These are phyloP conservation scores for Halocaridina rubra DNA, from an alignment of 2,888 invertebrate species.

Conservation along the genomic window DNA sequence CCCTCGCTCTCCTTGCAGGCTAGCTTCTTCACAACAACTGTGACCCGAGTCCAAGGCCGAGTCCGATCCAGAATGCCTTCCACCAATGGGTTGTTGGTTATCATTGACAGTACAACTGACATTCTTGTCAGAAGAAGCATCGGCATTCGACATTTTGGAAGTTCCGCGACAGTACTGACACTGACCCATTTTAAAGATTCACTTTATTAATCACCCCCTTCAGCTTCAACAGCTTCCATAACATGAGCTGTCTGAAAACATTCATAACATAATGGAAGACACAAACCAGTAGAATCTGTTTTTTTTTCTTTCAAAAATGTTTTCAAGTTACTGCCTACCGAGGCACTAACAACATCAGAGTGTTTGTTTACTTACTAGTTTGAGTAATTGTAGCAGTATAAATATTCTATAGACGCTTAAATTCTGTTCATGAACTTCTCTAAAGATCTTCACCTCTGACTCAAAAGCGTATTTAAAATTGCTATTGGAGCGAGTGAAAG, in stretches of 20 bases:
- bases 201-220: not conserved
- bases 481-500: no score
- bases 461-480: no score
- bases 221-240: not conserved
- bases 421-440: no score
- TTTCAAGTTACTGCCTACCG: no score
- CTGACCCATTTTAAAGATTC: conserved; percentile 33
- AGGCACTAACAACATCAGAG: no score
- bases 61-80: conserved; percentile 35
- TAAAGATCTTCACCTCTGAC: no score
- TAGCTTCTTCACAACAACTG: conserved; percentile 47
- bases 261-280: not conserved
- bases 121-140: conserved; percentile 1
- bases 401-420: no score
- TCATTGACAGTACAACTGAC: not conserved
- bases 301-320: no score
- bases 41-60: conserved; percentile 49
- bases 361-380: no score
- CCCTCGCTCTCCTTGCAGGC: conserved; percentile 15
- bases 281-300: no score
- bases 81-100: not conserved
- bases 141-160: not conserved
- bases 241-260: not conserved
- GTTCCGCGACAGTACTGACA: conserved; percentile 43
- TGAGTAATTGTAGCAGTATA: no score